Conservation (phyloP, 2,797 vertebrate genomes). For the Rhinophrynus dorsalis region DNA sequence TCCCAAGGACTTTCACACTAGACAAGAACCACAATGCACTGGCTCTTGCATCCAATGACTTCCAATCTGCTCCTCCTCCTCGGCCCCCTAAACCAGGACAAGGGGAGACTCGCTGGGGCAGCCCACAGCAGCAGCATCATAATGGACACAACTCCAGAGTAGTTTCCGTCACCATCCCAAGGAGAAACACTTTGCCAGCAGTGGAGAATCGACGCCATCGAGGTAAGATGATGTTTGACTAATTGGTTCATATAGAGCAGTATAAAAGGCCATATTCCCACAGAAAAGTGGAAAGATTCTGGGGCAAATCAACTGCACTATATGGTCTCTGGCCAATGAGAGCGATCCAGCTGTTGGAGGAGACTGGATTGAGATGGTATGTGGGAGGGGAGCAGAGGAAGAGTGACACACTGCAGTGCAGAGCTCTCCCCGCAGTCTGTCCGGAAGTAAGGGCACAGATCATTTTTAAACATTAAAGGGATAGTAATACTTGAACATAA, state of each 20-base stretch:
- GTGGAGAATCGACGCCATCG: conserved; percentile 94
- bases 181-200: conserved; percentile 91
- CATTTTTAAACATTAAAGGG: too few relatives aligned
- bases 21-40: conserved; percentile 93
- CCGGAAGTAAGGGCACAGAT: too few relatives aligned
- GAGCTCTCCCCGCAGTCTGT: too few relatives aligned
- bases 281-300: too few relatives aligned
- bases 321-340: too few relatives aligned
- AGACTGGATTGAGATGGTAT: too few relatives aligned
- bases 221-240: conserved; percentile 70
- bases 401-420: too few relatives aligned
- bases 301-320: too few relatives aligned
- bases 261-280: too few relatives aligned
- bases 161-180: conserved; percentile 82
- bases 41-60: conserved; percentile 70
- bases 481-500: too few relatives aligned
- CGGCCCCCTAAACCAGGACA: conserved; percentile 89
- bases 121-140: conserved; percentile 76
- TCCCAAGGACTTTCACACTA: conserved; percentile 86
- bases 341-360: too few relatives aligned
- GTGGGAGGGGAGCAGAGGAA: too few relatives aligned
- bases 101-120: conserved; percentile 82
- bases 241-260: neutral
- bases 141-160: conserved; percentile 70
- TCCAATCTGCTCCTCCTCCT: conserved; percentile 77